Percentiles rank a stretch among this genome's conserved stretches.
Conservation (phyloP, 2,797 vertebrate genomes). For the Mormyrops attenuatus region DNA sequence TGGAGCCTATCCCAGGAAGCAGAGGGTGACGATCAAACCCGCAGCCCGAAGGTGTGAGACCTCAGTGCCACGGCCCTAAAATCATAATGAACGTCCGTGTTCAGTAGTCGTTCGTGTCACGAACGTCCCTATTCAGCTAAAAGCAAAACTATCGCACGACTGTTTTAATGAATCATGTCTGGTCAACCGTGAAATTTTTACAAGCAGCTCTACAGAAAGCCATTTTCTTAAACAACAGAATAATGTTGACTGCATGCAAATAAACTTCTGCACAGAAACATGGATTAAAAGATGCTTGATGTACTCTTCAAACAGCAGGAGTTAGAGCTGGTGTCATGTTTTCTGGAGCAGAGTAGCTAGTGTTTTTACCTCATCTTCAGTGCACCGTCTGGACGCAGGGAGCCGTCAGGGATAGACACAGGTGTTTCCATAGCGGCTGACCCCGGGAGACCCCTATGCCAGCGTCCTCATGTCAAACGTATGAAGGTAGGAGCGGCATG, state of each 20-base stretch:
- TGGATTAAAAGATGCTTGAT: neutral
- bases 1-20: neutral
- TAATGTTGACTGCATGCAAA: conserved; percentile 19
- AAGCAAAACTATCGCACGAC: conserved; percentile 26
- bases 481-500: neutral
- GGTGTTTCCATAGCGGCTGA: neutral
- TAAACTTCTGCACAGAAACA: conserved; percentile 10
- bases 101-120: neutral
- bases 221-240: conserved; percentile 17
- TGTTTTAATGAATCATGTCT: conserved; percentile 35
- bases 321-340: neutral
- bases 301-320: neutral
- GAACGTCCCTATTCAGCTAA: conserved; percentile 30
- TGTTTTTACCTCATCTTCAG: neutral
- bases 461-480: neutral
- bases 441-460: neutral
- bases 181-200: conserved; percentile 34
- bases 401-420: neutral
- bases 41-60: neutral
- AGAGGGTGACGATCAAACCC: neutral
- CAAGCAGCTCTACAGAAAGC: conserved; percentile 24
- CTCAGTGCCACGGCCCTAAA: neutral
- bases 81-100: neutral
- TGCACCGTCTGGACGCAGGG: neutral
- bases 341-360: neutral